Evolutionary conservation across 2,888 invertebrate species (phyloP).

Genomic region (Euclidia mi): DNA sequence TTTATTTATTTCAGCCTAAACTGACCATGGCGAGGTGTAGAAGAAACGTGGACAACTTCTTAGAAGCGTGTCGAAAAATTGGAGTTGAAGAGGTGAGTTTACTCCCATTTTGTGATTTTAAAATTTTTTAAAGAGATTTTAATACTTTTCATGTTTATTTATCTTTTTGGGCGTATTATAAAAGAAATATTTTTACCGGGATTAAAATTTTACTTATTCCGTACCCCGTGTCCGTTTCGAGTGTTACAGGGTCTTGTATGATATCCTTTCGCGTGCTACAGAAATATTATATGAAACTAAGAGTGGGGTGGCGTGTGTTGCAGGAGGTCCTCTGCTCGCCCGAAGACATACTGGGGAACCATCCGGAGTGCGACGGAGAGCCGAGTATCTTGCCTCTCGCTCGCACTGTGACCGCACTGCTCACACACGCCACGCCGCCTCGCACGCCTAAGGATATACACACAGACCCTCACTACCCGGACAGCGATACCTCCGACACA

Average conservation of each 20-base stretch:
- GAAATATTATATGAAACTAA: constrained; percentile 72
- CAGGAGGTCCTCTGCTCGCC: constrained; percentile 92
- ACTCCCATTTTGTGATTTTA: background rate
- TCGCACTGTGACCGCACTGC: constrained; percentile 73
- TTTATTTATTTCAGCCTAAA: constrained; percentile 92
- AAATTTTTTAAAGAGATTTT: too few relatives aligned
- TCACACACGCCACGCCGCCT: constrained; percentile 84
- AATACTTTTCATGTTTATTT: background rate
- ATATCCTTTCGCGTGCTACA: constrained; percentile 77
- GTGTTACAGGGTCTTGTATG: constrained; percentile 81
- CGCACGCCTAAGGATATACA: constrained; percentile 84
- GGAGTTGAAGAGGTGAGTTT: constrained; percentile 97
- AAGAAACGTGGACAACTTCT: constrained; percentile 98
- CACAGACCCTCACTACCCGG: constrained; percentile 62
- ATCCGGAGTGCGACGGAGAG: constrained; percentile 62
- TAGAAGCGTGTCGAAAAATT: constrained; percentile 97
- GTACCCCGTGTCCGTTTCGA: constrained; percentile 62
- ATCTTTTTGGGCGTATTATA: background rate
- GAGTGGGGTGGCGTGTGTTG: constrained; percentile 91
- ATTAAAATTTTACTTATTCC: constrained; percentile 6
- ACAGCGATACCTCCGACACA: constrained; percentile 20
- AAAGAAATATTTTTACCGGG: background rate
- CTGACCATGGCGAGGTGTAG: constrained; percentile 98
- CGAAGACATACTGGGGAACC: constrained; percentile 89
- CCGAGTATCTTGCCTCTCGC: constrained; percentile 70